A percentile compares a stretch with the other conserved stretches of the same genome.
Evolutionary conservation across 2,797 vertebrate species (phyloP).

Genomic region (Gallinago nigripennis): DNA sequence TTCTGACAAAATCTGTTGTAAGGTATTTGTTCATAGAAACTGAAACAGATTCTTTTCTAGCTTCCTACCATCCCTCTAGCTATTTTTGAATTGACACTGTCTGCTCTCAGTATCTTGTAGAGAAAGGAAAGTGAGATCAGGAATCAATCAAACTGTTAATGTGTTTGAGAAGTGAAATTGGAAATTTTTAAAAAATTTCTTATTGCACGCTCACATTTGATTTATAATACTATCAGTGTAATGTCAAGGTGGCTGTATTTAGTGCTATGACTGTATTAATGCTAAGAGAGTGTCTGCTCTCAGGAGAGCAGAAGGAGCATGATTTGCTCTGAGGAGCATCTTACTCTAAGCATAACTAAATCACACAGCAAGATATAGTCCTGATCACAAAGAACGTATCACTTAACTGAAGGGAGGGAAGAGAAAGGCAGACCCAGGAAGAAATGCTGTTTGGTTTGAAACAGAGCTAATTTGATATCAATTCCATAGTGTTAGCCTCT

Average conservation of each 20-base stretch:
- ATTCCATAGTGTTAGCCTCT: background rate
- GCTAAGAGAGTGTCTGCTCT: background rate
- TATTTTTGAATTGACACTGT: background rate
- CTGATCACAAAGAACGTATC: background rate
- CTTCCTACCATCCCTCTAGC: background rate
- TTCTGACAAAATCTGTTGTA: background rate
- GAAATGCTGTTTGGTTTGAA: background rate
- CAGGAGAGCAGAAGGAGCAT: background rate
- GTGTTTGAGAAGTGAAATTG: background rate
- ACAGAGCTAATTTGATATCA: background rate
- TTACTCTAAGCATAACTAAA: background rate
- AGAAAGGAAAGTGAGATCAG: background rate
- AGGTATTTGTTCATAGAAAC: background rate
- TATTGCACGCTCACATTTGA: background rate
- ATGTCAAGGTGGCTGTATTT: background rate
- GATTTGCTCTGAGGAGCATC: background rate
- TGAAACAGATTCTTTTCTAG: background rate
- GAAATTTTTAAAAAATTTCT: background rate
- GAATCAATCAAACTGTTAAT: background rate
- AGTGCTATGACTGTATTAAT: background rate
- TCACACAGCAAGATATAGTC: background rate
- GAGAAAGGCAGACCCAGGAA: background rate
- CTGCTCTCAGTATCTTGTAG: background rate
- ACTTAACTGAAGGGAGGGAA: background rate
- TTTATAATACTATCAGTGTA: background rate